Evolutionary conservation across 2,113 vertebrate genomes (phyloP).

Genomic region (Deroptyus accipitrinus): DNA sequence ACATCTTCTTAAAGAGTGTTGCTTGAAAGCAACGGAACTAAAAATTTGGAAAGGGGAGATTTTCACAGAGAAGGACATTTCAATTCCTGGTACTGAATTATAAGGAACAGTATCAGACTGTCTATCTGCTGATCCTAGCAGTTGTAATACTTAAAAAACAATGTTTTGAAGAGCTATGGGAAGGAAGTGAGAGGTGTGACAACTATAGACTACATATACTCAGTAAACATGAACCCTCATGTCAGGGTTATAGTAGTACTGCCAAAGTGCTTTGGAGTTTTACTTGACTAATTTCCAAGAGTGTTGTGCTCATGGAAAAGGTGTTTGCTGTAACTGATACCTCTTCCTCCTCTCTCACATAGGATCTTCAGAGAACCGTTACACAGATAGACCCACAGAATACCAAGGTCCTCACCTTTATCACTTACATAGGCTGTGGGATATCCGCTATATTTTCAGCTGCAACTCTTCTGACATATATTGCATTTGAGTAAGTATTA

Average conservation of each 20-base stretch:
- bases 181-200: conserved; percentile 55
- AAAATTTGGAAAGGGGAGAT: neutral
- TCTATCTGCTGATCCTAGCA: neutral
- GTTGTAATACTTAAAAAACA: neutral
- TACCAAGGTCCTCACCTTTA: conserved; percentile 86
- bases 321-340: neutral
- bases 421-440: conserved; percentile 93
- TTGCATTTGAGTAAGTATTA: conserved; percentile 93
- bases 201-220: neutral
- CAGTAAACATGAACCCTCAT: neutral
- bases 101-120: neutral
- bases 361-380: conserved; percentile 85
- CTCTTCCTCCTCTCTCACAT: neutral
- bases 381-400: conserved; percentile 76
- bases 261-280: neutral
- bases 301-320: neutral
- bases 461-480: conserved; percentile 91
- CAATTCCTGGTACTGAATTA: neutral
- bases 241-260: neutral
- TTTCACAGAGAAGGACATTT: neutral
- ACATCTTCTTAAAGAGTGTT: neutral
- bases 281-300: neutral
- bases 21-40: neutral
- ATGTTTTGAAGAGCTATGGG: conserved; percentile 27
- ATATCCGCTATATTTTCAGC: conserved; percentile 94